phyloP scores from a whole-genome alignment of 2,797 vertebrate species.

The Prionace glauca region DNA sequence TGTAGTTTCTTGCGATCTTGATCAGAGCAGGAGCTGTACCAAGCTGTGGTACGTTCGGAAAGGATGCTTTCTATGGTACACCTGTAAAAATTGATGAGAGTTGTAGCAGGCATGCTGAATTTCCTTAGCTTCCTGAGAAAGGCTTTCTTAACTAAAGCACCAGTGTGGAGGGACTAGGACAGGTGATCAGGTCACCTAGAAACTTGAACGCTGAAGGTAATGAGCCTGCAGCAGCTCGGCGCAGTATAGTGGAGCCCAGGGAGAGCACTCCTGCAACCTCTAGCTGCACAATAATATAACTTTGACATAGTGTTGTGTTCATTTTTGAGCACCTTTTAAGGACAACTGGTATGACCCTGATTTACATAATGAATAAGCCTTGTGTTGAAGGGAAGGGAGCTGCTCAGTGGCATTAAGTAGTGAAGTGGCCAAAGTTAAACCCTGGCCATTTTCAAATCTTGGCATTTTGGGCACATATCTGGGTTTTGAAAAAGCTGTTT shows the following conservation, averaged over 20 bases:
- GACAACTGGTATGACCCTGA: neutral
- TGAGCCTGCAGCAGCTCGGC: too few relatives aligned
- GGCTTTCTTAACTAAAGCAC: too few relatives aligned
- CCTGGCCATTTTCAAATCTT: neutral
- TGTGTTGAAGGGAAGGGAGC: neutral
- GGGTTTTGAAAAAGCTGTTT: too few relatives aligned
- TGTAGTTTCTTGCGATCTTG: too few relatives aligned
- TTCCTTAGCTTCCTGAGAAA: too few relatives aligned
- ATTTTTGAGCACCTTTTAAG: neutral
- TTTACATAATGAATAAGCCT: neutral
- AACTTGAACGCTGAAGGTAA: neutral
- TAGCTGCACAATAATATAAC: neutral
- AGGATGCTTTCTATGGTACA: too few relatives aligned
- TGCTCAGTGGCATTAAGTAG: neutral
- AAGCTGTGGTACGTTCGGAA: too few relatives aligned
- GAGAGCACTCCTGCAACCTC: neutral
- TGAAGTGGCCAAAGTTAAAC: neutral
- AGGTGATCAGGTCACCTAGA: too few relatives aligned
- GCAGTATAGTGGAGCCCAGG: neutral
- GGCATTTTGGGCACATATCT: neutral
- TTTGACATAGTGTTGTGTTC: neutral
- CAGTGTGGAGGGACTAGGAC: too few relatives aligned
- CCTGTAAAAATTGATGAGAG: too few relatives aligned
- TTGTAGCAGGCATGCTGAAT: too few relatives aligned
- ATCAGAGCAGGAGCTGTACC: too few relatives aligned